Conservation (phyloP, 2,888 invertebrate genomes). For the Thumatha senex region DNA sequence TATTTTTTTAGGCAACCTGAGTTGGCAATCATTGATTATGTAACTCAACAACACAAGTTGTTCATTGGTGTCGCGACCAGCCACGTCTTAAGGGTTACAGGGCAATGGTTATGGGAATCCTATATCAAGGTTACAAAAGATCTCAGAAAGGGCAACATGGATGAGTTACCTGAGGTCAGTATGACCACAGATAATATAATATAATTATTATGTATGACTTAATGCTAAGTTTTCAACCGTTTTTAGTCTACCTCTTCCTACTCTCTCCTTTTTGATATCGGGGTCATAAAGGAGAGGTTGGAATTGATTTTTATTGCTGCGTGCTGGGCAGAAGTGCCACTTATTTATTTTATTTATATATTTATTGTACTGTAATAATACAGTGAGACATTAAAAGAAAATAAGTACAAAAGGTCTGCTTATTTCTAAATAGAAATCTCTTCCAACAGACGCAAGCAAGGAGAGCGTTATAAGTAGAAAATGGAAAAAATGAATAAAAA, state of each 20-base stretch:
- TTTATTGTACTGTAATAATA: too few species aligned
- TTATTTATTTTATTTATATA: too few species aligned
- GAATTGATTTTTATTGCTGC: too few species aligned
- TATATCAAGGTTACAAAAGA: conserved; percentile 90
- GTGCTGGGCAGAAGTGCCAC: too few species aligned
- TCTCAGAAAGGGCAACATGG: conserved; percentile 90
- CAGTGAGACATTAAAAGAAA: too few species aligned
- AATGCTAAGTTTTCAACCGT: neutral
- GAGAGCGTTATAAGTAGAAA: too few species aligned
- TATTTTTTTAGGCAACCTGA: conserved; percentile 90
- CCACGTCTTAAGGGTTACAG: conserved; percentile 89
- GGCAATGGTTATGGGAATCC: conserved; percentile 90
- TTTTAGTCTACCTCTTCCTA: neutral
- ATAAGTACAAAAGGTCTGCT: too few species aligned
- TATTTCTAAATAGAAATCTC: too few species aligned
- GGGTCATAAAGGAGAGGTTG: too few species aligned
- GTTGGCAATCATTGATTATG: conserved; percentile 94
- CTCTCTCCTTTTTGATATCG: too few species aligned
- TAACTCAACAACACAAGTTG: conserved; percentile 95
- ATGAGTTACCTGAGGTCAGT: conserved; percentile 91
- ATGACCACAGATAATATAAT: neutral
- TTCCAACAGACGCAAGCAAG: too few species aligned
- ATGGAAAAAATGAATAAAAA: too few species aligned
- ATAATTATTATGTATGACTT: neutral
- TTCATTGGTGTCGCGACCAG: conserved; percentile 92